Evolutionary conservation across 2,113 vertebrate species (phyloP).

Genomic region (Brienomyrus longianalis): DNA sequence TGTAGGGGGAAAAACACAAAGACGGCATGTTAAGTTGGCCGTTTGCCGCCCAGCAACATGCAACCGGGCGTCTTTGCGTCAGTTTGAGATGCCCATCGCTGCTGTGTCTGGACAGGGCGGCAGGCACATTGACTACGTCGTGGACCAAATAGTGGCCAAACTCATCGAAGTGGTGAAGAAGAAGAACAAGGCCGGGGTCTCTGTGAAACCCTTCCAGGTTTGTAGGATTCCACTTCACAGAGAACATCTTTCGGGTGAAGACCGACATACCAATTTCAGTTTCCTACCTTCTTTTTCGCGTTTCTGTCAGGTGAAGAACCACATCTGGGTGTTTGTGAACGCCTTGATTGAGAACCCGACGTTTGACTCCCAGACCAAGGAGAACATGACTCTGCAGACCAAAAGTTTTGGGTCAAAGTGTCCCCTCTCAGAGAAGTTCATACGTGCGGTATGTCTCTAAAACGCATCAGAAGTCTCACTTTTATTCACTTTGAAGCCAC

Average conservation of each 20-base stretch:
- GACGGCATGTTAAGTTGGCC: not conserved
- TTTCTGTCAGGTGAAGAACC: slow-evolving; percentile 87
- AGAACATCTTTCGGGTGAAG: not conserved
- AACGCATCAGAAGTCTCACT: not conserved
- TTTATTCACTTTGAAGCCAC: not conserved
- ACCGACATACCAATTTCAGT: not conserved
- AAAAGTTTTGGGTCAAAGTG: slow-evolving; percentile 98
- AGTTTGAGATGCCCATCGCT: not conserved
- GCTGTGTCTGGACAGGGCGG: slow-evolving; percentile 52
- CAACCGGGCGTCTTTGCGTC: not conserved
- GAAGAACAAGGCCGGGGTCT: slow-evolving; percentile 97
- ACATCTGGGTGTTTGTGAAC: slow-evolving; percentile 98
- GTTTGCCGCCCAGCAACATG: not conserved
- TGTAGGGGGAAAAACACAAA: not conserved
- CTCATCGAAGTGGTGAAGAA: slow-evolving; percentile 98
- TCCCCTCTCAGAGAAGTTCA: slow-evolving; percentile 86
- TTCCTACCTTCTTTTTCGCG: not conserved
- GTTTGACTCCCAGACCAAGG: slow-evolving; percentile 98
- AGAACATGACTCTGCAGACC: slow-evolving; percentile 96
- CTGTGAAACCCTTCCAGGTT: slow-evolving; percentile 98
- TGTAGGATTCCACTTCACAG: slow-evolving; percentile 26
- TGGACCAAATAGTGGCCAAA: slow-evolving; percentile 94
- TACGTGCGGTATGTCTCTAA: slow-evolving; percentile 77
- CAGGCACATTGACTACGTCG: slow-evolving; percentile 91
- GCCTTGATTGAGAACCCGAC: slow-evolving; percentile 94